Evolutionary conservation across 2,888 invertebrate species (phyloP), one percentile per base, ranked within the genome.

Genomic region (Oscheius myriophilus): DNA sequence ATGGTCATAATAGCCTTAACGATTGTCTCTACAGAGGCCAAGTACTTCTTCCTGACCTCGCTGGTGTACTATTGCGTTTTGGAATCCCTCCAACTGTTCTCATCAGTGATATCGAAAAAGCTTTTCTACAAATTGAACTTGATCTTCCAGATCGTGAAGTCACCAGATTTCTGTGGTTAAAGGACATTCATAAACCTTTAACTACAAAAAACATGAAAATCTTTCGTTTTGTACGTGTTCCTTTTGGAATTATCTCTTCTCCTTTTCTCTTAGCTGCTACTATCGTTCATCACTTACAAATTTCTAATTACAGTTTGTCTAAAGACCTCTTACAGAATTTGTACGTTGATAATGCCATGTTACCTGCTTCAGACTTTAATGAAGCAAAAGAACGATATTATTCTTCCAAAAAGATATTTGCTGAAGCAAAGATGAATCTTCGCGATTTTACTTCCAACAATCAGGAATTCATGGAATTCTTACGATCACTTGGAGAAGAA

Each of bases 91-190:
- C 41, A 33, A 49, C 42, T 41, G 68, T 52, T 14, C 54, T 70
- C 1, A 69, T 71, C 6, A 39, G 65, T 2, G 79, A 79, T 43
- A 57, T 79, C 6, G 71, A 75, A 59, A 76, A 79, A 21, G 73
- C 76, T 1, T 77, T 79, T 59, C 59, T 70, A 14, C 72, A 73
- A 63, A 46, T 78, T 9, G 23, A 57, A 3, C 45, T 79, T 0
- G 65, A 80, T 16, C 33, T 61, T 53, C 16, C 21, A 11, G 66
- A 79, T 39, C 39, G 75, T 39, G 75, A 79, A 43, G 65, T 23
- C 4, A 53, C 67, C 1, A n/a, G 80, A 41, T 59, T 71, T 21
- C 43, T 79, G 3, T 69, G 70, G 71, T 46, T 70, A 4, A 67
- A 70, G 42, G 67, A 79, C 25, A 23, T 14, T 16, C 23, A 21